These are phyloP conservation scores for Psittacara wagleri DNA, from an alignment of 2,113 vertebrate genomes.

Conservation along the genomic window DNA sequence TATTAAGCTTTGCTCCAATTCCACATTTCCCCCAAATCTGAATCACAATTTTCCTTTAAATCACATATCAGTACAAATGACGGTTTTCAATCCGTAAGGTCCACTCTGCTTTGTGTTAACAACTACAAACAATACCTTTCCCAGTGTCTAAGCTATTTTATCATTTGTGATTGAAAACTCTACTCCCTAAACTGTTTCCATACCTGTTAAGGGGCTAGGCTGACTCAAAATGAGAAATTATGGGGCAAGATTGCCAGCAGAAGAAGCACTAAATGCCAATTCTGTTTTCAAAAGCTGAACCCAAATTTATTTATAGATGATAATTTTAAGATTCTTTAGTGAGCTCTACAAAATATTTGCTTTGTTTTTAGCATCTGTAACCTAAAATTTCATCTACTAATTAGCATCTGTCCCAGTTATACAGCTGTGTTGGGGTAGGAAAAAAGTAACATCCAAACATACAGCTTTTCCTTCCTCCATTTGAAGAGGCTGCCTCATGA, in stretches of 20 bases:
- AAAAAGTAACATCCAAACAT: neutral
- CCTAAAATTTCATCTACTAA: conserved; percentile 33
- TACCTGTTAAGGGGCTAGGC: neutral
- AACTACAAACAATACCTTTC: neutral
- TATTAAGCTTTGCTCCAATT: neutral
- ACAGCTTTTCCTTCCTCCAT: conserved; percentile 17
- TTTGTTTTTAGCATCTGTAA: conserved; percentile 43
- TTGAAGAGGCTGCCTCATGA: neutral
- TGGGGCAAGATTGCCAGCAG: neutral
- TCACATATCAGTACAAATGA: neutral
- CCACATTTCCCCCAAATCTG: neutral
- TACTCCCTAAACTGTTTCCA: neutral
- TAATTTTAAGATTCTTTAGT: neutral
- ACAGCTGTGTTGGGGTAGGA: conserved; percentile 27
- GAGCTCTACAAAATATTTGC: neutral
- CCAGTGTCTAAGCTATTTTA: neutral
- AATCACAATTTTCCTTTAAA: neutral
- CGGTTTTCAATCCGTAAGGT: neutral
- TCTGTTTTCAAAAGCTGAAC: neutral
- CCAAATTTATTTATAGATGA: neutral
- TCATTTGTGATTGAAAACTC: neutral
- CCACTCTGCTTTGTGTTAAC: neutral
- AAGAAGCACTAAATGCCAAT: neutral
- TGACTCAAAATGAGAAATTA: neutral
- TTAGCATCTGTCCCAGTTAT: neutral